Evolutionary conservation across 2,113 vertebrate species (phyloP).

Genomic region (Phylloscopus trochiloides): DNA sequence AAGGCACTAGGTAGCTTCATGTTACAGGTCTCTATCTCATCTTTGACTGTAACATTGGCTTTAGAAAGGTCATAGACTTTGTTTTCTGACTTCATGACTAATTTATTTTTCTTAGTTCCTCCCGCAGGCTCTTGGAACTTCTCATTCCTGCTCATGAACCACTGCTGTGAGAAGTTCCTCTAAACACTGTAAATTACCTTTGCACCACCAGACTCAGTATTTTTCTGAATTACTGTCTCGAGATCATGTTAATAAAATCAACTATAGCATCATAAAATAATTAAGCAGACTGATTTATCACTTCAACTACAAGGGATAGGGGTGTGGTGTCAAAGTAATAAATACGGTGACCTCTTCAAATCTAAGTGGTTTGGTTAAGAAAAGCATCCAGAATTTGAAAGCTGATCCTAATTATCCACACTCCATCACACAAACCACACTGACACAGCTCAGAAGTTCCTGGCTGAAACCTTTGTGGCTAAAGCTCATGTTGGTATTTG

Average conservation of each 20-base stretch:
- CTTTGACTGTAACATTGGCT: background rate
- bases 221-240: background rate
- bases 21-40: constrained; percentile 1
- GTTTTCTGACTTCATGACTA: constrained; percentile 48
- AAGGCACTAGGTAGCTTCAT: constrained; percentile 1
- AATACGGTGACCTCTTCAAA: background rate
- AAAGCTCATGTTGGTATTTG: background rate
- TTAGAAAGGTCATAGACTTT: constrained; percentile 49
- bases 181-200: constrained; percentile 7
- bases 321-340: background rate
- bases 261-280: background rate
- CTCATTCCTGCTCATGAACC: constrained; percentile 18
- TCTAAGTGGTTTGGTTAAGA: background rate
- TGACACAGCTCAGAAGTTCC: background rate
- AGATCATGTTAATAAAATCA: background rate
- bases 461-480: background rate
- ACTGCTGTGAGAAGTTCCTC: constrained; percentile 1
- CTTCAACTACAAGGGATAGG: background rate
- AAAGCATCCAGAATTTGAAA: background rate
- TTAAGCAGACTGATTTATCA: background rate
- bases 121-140: constrained; percentile 36
- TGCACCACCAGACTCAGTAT: background rate
- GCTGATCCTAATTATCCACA: background rate
- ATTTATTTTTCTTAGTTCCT: constrained; percentile 57
- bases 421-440: background rate